Conservation (phyloP, 64 coral and sea anemone genomes). For the Anthopleura sola region DNA sequence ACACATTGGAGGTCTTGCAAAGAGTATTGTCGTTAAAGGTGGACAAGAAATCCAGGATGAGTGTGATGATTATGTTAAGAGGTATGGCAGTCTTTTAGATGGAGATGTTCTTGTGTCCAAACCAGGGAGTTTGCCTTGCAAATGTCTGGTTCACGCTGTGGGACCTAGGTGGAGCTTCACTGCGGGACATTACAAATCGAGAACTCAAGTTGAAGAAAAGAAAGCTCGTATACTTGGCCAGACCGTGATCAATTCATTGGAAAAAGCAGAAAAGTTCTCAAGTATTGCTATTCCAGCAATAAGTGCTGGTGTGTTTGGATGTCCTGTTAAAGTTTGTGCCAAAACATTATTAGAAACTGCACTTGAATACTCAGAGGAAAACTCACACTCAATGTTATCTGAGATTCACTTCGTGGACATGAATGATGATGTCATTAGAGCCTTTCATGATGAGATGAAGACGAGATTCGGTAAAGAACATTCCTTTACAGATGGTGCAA, state of each 20-base stretch:
- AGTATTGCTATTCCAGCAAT: conserved; percentile 23
- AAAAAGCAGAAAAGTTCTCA: conserved; percentile 28
- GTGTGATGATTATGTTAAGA: conserved; percentile 19
- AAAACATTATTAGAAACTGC: conserved; percentile 37
- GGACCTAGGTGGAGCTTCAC: conserved; percentile 37
- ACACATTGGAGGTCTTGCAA: conserved; percentile 51
- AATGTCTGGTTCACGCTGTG: conserved; percentile 55
- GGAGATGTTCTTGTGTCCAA: conserved; percentile 36
- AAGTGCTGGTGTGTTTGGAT: conserved; percentile 53
- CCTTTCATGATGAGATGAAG: conserved; percentile 56
- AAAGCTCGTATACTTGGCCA: neutral
- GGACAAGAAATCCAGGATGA: conserved; percentile 57
- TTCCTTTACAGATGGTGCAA: conserved; percentile 18
- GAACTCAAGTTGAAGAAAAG: neutral
- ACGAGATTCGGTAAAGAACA: conserved; percentile 34
- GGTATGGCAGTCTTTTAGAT: neutral
- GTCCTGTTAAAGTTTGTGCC: conserved; percentile 60
- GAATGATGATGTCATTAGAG: conserved; percentile 36
- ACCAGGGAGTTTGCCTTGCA: conserved; percentile 52
- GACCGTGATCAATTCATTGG: conserved; percentile 24
- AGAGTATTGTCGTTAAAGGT: conserved; percentile 32
- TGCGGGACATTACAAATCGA: neutral
- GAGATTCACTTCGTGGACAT: conserved; percentile 77
- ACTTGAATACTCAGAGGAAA: conserved; percentile 40
- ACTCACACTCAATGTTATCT: conserved; percentile 7